Evolutionary conservation across 2,888 invertebrate species (phyloP), one percentile per base, ranked within the genome.

Genomic region (Galerucella nymphaeae): DNA sequence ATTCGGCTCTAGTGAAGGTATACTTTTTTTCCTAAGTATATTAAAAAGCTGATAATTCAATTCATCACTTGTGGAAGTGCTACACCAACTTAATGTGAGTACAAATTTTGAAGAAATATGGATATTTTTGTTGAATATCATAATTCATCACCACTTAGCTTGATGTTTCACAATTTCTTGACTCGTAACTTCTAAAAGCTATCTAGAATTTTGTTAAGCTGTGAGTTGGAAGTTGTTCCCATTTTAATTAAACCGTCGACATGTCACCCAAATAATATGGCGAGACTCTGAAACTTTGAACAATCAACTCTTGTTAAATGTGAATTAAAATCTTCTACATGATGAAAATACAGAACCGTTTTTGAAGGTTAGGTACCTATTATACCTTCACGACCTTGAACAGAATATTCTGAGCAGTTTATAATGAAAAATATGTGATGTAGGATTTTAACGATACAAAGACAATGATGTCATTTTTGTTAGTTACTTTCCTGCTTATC

Each of bases 301-400:
- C 23, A 61, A 38, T 61, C 18, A 61, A 61, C 41, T 23, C 61
- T 61, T 30, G 41, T 61, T 41, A 61, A 30, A 23, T 61, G 11
- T 23, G 10, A n/a, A 57, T 18, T 16, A 3, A 20, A 57, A 18
- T 8, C 30, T 30, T 30, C 30, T 8, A 30, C 18, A 14, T 14
- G 57, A 57, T 57, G 10, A 13, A 45, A 45, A 45, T 45, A 45
- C 42, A 45, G 1, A 30, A 30, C 8, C 6, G 13, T 45, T 45
- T 45, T 14, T 45, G 13, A 6, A 30, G 11, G 23, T 61, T 5
- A n/a, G n/a, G n/a, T n/a, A n/a, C n/a, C n/a, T 41, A 41, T 30
- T 30, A 0, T 30, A 30, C 30, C 30, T 8, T 30, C 30, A 8
- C 6, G 30, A 11, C 2, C 45, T 57, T 10, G 18, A 16, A 53